A percentile compares a stretch with the other conserved stretches of the same genome.
phyloP scores from a whole-genome alignment of 2,888 invertebrate species.

The Calameuta idolon region DNA sequence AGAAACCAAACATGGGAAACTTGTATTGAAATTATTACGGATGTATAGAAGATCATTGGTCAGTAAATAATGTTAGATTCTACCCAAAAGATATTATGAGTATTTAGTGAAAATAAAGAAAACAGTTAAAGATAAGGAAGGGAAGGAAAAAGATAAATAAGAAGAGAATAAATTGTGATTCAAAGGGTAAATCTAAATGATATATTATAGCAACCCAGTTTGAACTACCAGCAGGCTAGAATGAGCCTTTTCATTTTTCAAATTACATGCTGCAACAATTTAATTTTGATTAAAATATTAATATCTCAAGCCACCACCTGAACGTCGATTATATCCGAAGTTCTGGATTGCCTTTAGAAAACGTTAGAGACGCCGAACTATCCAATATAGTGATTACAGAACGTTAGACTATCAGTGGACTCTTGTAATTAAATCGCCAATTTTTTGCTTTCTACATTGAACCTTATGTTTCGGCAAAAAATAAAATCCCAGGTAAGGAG shows the following conservation, averaged over 20 bases:
- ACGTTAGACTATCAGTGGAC: too few species aligned
- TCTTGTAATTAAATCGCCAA: too few species aligned
- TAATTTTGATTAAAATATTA: slow-evolving; percentile 37
- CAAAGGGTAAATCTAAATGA: too few species aligned
- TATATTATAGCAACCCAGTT: slow-evolving; percentile 21
- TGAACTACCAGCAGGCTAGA: slow-evolving; percentile 46
- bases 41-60: too few species aligned
- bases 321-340: background rate
- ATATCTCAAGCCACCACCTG: background rate
- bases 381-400: too few species aligned
- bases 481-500: too few species aligned
- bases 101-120: slow-evolving; percentile 12
- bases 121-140: slow-evolving; percentile 19
- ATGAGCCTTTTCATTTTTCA: slow-evolving; percentile 51
- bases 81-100: background rate
- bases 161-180: slow-evolving; percentile 19
- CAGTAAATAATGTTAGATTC: too few species aligned
- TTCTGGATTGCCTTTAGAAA: too few species aligned
- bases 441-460: too few species aligned
- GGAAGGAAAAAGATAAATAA: slow-evolving; percentile 13
- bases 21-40: background rate
- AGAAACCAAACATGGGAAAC: background rate
- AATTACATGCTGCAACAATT: slow-evolving; percentile 62
- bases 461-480: too few species aligned
- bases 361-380: too few species aligned